phyloP scores from a whole-genome alignment of 53 echinoderm and acorn worm genomes.

The Mesocentrotus franciscanus region DNA sequence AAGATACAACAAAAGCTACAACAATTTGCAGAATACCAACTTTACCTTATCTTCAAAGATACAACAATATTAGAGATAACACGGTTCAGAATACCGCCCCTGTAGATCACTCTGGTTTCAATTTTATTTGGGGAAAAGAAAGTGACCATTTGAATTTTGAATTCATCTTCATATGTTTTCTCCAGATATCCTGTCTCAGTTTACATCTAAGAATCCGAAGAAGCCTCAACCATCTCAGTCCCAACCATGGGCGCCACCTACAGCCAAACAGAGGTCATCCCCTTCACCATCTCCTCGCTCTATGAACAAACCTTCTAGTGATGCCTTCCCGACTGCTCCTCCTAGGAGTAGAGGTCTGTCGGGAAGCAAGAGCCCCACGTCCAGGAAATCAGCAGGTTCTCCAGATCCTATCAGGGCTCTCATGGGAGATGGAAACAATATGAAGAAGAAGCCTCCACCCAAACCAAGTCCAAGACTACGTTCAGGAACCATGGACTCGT shows the following conservation, averaged over 20 bases:
- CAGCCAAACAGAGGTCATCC: conserved; percentile 25
- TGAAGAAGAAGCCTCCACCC: conserved; percentile 56
- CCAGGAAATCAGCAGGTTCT: conserved; percentile 58
- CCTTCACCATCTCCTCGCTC: conserved; percentile 61
- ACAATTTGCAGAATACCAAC: too few relatives aligned
- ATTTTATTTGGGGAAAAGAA: too few relatives aligned
- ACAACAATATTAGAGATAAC: too few relatives aligned
- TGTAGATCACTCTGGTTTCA: too few relatives aligned
- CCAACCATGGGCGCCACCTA: conserved; percentile 53
- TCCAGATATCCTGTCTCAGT: conserved; percentile 75
- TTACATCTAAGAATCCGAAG: conserved; percentile 60
- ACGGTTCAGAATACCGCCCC: too few relatives aligned
- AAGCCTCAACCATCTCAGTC: conserved; percentile 45
- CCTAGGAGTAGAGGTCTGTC: conserved; percentile 10
- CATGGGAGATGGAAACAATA: neutral
- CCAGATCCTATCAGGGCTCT: conserved; percentile 74
- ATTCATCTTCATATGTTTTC: neutral
- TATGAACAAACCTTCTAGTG: conserved; percentile 6
- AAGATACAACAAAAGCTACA: too few relatives aligned
- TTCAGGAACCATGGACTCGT: conserved; percentile 53
- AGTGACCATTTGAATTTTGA: neutral
- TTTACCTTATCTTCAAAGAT: too few relatives aligned
- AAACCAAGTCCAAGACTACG: conserved; percentile 65
- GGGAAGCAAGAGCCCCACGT: conserved; percentile 52
- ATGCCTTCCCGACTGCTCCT: conserved; percentile 19